Evolutionary conservation across 2,113 vertebrate genomes (phyloP), one percentile per base, ranked within the genome.

Genomic region (Xyliphius kryptos): DNA sequence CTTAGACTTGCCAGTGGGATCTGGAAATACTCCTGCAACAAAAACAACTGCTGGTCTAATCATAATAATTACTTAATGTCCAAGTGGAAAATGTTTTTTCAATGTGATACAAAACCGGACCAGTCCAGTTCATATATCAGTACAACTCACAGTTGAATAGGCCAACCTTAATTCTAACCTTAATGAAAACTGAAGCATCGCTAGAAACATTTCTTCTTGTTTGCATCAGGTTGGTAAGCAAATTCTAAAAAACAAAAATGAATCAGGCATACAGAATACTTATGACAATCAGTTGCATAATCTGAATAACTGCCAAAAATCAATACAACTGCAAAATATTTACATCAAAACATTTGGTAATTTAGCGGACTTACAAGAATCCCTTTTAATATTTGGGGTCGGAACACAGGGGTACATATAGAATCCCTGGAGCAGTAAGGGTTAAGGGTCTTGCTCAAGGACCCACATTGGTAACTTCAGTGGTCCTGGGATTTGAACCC

Each of bases 11-110:
- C 54, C 60, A 74, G 52, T 0, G 83, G 85, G 48, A 90, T 76
- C 14, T 2, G 72, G 36, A 88, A 86, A 66, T 87, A 90, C 66
- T 86, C 85, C 88, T 89, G 69, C 6, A 65, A 62, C 52, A 20
- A 1, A 32, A 32, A 32, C 26, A 32, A 6, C 7, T 32, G 26
- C 4, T 32, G 26, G 26, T 32, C 7, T 2, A 6, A 32, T 32
- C 7, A 6, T 32, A 32, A 32, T 32, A 32, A n/a, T n/a, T n/a
- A n/a, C n/a, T n/a, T n/a, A n/a, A 32, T 32, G 26, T 32, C 4
- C 26, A 32, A 32, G 7, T 32, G 26, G n/a, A 32, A 32, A 32
- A 32, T 32, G 26, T 32, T 6, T 5, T n/a, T 32, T 32, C 26
- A 32, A 32, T 12, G 12, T 2, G 19, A 41, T 40, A 36, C 26